phyloP scores from a whole-genome alignment of 2,888 invertebrate genomes.

The Neoscelio sp. region DNA sequence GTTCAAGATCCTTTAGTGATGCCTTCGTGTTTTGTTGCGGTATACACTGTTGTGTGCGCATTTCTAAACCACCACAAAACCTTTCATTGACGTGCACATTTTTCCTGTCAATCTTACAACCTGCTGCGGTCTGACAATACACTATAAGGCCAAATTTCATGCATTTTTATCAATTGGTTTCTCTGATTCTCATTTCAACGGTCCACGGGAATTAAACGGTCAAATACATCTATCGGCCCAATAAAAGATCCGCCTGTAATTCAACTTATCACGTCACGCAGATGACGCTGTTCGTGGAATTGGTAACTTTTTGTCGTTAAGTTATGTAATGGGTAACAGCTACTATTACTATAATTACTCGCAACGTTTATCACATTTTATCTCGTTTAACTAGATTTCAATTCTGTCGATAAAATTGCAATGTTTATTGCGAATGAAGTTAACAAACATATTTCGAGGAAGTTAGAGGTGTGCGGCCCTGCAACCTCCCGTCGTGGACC shows the following conservation, averaged over 20 bases:
- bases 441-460: conserved; percentile 70
- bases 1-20: conserved; percentile 22
- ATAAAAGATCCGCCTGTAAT: conserved; percentile 17
- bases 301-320: too few relatives aligned
- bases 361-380: too few relatives aligned
- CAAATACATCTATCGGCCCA: not conserved
- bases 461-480: conserved; percentile 76
- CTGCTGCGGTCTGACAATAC: conserved; percentile 26
- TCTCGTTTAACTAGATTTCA: too few relatives aligned
- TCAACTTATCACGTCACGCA: not conserved
- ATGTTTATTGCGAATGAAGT: conserved; percentile 55
- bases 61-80: conserved; percentile 14
- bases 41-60: conserved; percentile 26
- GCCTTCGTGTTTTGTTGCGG: conserved; percentile 37
- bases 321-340: too few relatives aligned
- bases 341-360: too few relatives aligned
- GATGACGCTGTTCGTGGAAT: not conserved
- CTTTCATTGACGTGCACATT: conserved; percentile 24
- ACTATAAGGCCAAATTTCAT: conserved; percentile 39
- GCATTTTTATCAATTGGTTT: conserved; percentile 34
- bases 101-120: conserved; percentile 37
- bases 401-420: conserved; percentile 18
- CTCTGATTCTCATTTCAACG: conserved; percentile 2
- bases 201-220: conserved; percentile 1
- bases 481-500: conserved; percentile 81